Base-by-base conservation (phyloP, 2,113 vertebrate species). In the Seriola rivoliana region DNA sequence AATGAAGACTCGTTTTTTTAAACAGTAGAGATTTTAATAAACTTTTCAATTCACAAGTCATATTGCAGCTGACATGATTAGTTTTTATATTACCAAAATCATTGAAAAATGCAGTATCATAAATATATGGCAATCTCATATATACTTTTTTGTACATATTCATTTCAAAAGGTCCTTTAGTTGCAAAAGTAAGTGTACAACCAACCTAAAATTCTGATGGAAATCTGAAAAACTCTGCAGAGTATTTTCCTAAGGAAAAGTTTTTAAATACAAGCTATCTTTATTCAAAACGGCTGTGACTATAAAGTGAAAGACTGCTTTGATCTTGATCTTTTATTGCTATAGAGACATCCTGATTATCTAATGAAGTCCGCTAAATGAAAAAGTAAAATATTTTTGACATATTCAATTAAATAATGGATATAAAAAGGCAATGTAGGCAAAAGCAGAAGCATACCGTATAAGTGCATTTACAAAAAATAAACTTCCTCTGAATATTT, bases 61-160 rank as follows among this genome's bases (percentile, higher is more conserved):
- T 78, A 81, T 81, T 82, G 81, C 85, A 92, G 74, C 76, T 59
- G 78, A 91, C 75, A 71, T 78, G 71, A 91, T 90, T 87, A 78
- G 72, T 88, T 78, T 83, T 90, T 88, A 92, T 84, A 86, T 90
- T 87, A 92, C 57, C 84, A 88, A 88, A 91, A 91, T 92, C 62
- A 89, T 75, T 89, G 80, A 65, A 88, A 91, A 89, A 91, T 54
- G 80, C 85, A 78, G 64, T 80, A 82, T 92, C 82, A 93, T 94
- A 93, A 93, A 93, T 93, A 94, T 89, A 89, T 85, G 85, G 80
- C 84, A 86, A 89, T 91, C 83, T 91, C 78, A 83, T 87, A 92
- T 88, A 93, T 84, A 87, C 25, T 85, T 92, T 79, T 91, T 91
- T 94, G 81, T 92, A 89, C 90, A 94, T 75, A 85, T 79, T 87